Conservation (phyloP, 2,113 vertebrate genomes). For the Dasyurus viverrinus region DNA sequence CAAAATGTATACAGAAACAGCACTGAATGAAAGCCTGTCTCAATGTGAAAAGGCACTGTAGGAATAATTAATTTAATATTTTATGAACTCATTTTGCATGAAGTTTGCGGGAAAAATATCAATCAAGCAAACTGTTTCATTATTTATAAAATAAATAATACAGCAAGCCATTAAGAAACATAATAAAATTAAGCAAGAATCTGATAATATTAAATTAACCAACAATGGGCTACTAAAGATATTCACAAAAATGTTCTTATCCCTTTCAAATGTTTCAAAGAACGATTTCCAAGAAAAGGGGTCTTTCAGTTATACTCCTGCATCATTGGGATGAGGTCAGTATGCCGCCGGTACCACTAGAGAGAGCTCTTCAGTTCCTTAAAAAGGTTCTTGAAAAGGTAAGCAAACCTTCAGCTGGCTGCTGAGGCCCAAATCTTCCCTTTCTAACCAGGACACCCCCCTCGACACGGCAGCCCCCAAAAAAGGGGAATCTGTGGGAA, state of each 20-base stretch:
- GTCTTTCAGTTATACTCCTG: neutral
- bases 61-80: conserved; percentile 87
- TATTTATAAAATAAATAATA: conserved; percentile 87
- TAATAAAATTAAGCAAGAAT: conserved; percentile 87
- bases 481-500: conserved; percentile 57
- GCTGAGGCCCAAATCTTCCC: conserved; percentile 52
- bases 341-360: conserved; percentile 83
- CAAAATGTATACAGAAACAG: conserved; percentile 69
- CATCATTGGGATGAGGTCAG: conserved; percentile 62
- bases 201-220: conserved; percentile 83
- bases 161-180: conserved; percentile 79
- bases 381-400: conserved; percentile 77
- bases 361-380: conserved; percentile 89
- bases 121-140: conserved; percentile 79
- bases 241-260: conserved; percentile 63
- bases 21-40: conserved; percentile 71
- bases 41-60: conserved; percentile 75
- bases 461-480: neutral
- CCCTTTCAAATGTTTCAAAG: conserved; percentile 65
- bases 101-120: conserved; percentile 79
- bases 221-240: conserved; percentile 79
- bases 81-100: conserved; percentile 81
- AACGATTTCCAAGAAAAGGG: conserved; percentile 60
- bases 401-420: conserved; percentile 67
- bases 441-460: conserved; percentile 59